Percentiles rank a stretch among this genome's conserved stretches.
Conservation (phyloP, 2,113 vertebrate genomes). For the Callipepla squamata region DNA sequence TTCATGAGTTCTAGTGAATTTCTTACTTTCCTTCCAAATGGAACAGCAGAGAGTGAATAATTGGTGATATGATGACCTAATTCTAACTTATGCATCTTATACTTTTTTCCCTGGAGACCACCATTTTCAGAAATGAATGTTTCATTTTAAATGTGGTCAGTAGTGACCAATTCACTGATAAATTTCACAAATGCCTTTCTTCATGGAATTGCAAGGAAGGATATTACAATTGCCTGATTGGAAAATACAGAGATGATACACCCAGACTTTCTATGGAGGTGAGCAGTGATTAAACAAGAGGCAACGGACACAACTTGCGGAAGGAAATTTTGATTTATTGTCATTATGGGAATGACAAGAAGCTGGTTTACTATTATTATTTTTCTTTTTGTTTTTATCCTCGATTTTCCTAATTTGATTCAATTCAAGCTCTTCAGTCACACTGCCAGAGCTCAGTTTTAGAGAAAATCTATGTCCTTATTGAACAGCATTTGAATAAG, state of each 20-base stretch:
- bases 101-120: neutral
- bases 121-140: neutral
- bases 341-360: neutral
- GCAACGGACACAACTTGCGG: neutral
- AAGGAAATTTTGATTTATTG: neutral
- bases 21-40: neutral
- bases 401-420: neutral
- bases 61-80: neutral
- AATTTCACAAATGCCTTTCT: neutral
- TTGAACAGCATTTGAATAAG: neutral
- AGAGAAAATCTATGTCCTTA: neutral
- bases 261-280: neutral
- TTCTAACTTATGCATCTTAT: neutral
- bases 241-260: neutral
- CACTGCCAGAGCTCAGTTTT: neutral
- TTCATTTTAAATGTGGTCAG: neutral
- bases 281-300: neutral
- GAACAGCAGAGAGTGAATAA: neutral
- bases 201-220: neutral
- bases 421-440: neutral
- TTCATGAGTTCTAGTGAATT: constrained; percentile 14
- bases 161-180: neutral
- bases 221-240: neutral
- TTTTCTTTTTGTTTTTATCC: neutral
- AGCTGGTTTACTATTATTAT: neutral